phyloP scores from a whole-genome alignment of 1,140 invertebrate genomes.

The Dysdera silvatica region DNA sequence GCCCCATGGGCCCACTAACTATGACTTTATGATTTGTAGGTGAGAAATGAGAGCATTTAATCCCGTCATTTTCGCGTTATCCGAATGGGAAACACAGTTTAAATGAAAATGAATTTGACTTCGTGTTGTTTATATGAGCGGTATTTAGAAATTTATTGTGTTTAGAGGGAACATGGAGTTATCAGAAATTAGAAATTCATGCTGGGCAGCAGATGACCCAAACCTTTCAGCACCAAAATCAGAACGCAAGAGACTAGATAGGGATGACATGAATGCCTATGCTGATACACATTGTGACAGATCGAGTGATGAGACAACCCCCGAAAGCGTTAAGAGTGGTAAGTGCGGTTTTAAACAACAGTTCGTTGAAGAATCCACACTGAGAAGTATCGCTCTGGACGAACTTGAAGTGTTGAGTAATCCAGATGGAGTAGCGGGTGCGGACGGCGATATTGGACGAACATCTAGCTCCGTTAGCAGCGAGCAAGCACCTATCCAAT shows the following conservation, averaged over 20 bases:
- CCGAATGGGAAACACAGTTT: no score
- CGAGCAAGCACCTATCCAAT: neutral
- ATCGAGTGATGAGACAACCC: conserved; percentile 10
- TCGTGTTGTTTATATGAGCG: no score
- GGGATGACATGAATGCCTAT: conserved; percentile 26
- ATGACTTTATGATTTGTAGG: no score
- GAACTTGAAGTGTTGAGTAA: conserved; percentile 26
- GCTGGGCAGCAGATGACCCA: neutral
- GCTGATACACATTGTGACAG: conserved; percentile 2
- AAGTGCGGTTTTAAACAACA: conserved; percentile 23
- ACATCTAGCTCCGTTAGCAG: conserved; percentile 20
- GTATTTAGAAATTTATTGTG: no score
- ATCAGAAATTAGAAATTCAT: neutral
- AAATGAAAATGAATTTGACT: no score
- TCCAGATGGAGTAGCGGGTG: neutral
- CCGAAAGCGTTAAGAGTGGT: conserved; percentile 5
- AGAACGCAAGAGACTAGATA: no score
- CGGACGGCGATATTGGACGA: conserved; percentile 13
- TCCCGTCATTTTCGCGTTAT: no score
- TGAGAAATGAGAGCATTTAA: no score
- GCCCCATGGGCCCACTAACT: no score
- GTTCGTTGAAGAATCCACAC: conserved; percentile 25
- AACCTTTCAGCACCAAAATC: neutral
- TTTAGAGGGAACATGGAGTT: no score
- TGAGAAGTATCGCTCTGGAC: conserved; percentile 27